Percentiles rank a stretch among this genome's conserved stretches.
Evolutionary conservation across 2,888 invertebrate species (phyloP).

Genomic region (Dermolepida albohirtum): DNA sequence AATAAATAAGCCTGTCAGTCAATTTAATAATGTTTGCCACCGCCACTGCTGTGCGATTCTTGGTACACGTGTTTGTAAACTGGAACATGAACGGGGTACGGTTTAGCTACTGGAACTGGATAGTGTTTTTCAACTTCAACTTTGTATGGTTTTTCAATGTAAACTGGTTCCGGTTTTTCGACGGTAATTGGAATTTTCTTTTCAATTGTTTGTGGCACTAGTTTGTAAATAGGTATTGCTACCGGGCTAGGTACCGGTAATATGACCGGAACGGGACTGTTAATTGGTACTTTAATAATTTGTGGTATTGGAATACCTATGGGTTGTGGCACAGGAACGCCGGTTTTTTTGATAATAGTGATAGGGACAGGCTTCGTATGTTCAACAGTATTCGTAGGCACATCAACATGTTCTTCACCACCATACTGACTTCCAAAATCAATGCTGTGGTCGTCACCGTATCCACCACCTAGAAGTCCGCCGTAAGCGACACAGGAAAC

Average conservation of each 20-base stretch:
- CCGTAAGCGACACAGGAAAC: slow-evolving; percentile 53
- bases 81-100: slow-evolving; percentile 80
- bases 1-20: slow-evolving; percentile 39
- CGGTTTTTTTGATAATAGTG: slow-evolving; percentile 78
- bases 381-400: slow-evolving; percentile 72
- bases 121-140: slow-evolving; percentile 81
- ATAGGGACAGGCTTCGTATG: slow-evolving; percentile 78
- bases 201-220: slow-evolving; percentile 78
- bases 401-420: slow-evolving; percentile 69
- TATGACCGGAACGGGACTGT: slow-evolving; percentile 80
- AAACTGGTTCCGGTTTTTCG: slow-evolving; percentile 78
- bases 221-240: slow-evolving; percentile 79
- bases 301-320: slow-evolving; percentile 78
- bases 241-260: slow-evolving; percentile 78
- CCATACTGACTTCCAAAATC: slow-evolving; percentile 53
- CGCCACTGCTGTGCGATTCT: slow-evolving; percentile 37
- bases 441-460: slow-evolving; percentile 49
- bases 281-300: slow-evolving; percentile 78
- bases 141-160: slow-evolving; percentile 80
- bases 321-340: slow-evolving; percentile 35
- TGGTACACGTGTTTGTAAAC: slow-evolving; percentile 79
- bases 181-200: slow-evolving; percentile 80
- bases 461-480: slow-evolving; percentile 51
- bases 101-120: slow-evolving; percentile 73
- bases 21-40: slow-evolving; percentile 38